Evolutionary conservation across 2,888 invertebrate species (phyloP).

Genomic region (Patella ulyssiponensis): DNA sequence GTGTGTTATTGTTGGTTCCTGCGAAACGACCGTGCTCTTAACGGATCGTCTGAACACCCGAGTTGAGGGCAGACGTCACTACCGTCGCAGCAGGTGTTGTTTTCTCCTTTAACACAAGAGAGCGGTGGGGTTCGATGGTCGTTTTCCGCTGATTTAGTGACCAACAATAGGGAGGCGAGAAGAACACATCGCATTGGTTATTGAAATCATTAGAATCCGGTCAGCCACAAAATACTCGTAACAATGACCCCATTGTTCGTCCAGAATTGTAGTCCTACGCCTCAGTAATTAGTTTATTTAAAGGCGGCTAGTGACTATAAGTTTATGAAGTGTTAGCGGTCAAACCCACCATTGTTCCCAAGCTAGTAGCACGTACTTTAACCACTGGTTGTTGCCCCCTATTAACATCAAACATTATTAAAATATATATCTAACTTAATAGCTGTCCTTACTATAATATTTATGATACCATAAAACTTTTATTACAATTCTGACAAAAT

Average conservation of each 20-base stretch:
- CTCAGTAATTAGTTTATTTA: conserved; percentile 5
- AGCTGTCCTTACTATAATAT: too few relatives aligned
- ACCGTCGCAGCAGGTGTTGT: not conserved
- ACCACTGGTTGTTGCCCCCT: not conserved
- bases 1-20: conserved; percentile 7
- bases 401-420: too few relatives aligned
- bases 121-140: not conserved
- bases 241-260: not conserved
- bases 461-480: too few relatives aligned
- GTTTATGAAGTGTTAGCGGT: conserved; percentile 4
- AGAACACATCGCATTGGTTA: not conserved
- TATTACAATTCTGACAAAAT: too few relatives aligned
- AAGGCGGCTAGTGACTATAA: not conserved
- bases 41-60: not conserved
- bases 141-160: conserved; percentile 7
- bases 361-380: not conserved
- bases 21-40: conserved; percentile 4
- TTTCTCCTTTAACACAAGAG: not conserved
- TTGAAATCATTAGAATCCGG: conserved; percentile 5
- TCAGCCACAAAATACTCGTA: not conserved
- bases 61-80: not conserved
- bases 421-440: too few relatives aligned
- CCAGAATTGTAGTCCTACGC: not conserved
- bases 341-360: not conserved
- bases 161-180: not conserved